phyloP scores from a whole-genome alignment of 2,113 vertebrate genomes.

The Nipponia nippon region DNA sequence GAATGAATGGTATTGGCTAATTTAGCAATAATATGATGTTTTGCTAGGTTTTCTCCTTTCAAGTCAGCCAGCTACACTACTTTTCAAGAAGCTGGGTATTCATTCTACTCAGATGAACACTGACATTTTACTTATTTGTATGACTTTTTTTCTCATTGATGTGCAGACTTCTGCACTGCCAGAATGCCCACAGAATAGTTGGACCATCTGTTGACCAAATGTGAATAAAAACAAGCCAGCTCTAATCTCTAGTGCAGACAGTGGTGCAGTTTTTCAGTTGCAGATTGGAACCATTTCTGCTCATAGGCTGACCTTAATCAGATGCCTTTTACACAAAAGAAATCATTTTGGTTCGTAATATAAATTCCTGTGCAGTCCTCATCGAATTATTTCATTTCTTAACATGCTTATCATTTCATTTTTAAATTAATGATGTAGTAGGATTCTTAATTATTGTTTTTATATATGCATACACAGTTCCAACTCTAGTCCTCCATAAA shows the following conservation, averaged over 20 bases:
- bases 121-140: slow-evolving; percentile 70
- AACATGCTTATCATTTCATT: background rate
- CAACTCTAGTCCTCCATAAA: background rate
- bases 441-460: background rate
- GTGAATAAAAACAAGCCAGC: slow-evolving; percentile 57
- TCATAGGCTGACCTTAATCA: slow-evolving; percentile 53
- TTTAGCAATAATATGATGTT: background rate
- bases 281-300: slow-evolving; percentile 21
- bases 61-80: background rate
- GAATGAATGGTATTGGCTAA: slow-evolving; percentile 1
- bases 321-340: background rate
- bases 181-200: slow-evolving; percentile 33
- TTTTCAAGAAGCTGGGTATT: slow-evolving; percentile 2
- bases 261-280: slow-evolving; percentile 23
- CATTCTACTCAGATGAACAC: slow-evolving; percentile 25
- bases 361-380: background rate
- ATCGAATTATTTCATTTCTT: background rate
- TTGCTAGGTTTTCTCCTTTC: slow-evolving; percentile 11
- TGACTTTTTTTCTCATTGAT: slow-evolving; percentile 40
- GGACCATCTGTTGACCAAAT: slow-evolving; percentile 70
- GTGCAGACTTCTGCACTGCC: slow-evolving; percentile 14
- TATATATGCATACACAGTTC: background rate
- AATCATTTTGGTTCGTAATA: background rate
- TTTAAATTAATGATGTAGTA: background rate
- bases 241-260: slow-evolving; percentile 54